Conservation (phyloP, 2,888 invertebrate species). For the Scaptomyza parva region DNA sequence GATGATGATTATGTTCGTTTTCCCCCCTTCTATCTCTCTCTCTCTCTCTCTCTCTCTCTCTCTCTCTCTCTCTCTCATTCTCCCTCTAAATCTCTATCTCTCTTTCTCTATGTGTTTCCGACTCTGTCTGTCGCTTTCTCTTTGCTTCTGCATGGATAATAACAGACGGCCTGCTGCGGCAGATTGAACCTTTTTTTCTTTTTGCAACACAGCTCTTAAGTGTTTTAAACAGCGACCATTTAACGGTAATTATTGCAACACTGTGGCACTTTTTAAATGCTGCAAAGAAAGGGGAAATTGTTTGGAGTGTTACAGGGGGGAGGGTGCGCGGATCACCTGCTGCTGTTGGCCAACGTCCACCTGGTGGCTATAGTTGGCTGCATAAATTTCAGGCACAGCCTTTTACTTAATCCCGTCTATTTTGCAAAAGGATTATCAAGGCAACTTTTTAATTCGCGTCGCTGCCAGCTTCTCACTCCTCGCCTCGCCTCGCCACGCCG, state of each 20-base stretch:
- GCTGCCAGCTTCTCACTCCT: conserved; percentile 17
- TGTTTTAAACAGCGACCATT: conserved; percentile 78
- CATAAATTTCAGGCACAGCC: conserved; percentile 74
- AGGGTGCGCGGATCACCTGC: conserved; percentile 22
- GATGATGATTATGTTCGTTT: conserved; percentile 5
- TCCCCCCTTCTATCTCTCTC: not conserved
- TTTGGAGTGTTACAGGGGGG: too few species aligned
- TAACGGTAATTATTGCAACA: conserved; percentile 79
- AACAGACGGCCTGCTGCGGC: conserved; percentile 63
- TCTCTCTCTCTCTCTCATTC: conserved; percentile 1
- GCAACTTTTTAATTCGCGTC: conserved; percentile 77
- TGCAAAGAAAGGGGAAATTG: conserved; percentile 1
- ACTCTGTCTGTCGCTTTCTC: not conserved
- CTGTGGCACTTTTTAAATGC: conserved; percentile 80
- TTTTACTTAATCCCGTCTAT: conserved; percentile 79
- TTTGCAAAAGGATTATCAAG: conserved; percentile 79
- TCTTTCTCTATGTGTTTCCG: not conserved
- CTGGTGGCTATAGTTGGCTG: conserved; percentile 55
- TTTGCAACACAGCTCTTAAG: conserved; percentile 54
- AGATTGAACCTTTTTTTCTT: conserved; percentile 52
- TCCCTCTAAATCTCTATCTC: not conserved
- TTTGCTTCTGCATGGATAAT: conserved; percentile 57
- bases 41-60: not conserved
- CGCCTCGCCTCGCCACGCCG: not conserved
- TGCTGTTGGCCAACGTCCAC: conserved; percentile 53